phyloP scores from a whole-genome alignment of 2,797 vertebrate genomes.

The Oophaga sylvatica region DNA sequence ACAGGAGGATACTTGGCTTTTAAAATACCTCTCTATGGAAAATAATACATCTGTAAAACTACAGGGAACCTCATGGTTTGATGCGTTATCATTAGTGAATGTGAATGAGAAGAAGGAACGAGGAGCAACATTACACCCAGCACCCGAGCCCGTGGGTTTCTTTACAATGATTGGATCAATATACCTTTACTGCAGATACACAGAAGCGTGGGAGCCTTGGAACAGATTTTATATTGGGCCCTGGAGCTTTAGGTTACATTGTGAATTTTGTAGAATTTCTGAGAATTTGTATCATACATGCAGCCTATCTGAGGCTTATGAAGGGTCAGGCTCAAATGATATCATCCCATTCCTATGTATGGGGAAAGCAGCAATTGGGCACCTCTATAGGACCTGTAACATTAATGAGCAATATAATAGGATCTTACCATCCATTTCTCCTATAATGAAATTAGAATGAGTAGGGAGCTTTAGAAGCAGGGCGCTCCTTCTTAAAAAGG shows the following conservation, averaged over 20 bases:
- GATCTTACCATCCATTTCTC: too few relatives aligned
- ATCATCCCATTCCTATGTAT: too few relatives aligned
- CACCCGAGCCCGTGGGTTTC: neutral
- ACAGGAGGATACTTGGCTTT: neutral
- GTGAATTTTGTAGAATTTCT: too few relatives aligned
- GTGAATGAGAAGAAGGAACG: neutral
- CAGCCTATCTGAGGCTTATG: too few relatives aligned
- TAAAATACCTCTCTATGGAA: neutral
- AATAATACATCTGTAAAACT: neutral
- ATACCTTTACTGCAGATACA: neutral
- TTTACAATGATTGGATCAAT: neutral
- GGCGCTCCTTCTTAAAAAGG: too few relatives aligned
- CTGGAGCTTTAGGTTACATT: neutral
- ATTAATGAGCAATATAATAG: too few relatives aligned
- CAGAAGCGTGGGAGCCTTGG: neutral
- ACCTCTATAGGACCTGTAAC: too few relatives aligned
- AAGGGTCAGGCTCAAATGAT: too few relatives aligned
- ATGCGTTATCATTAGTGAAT: conserved; percentile 6
- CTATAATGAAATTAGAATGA: too few relatives aligned
- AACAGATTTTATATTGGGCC: neutral
- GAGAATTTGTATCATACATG: too few relatives aligned
- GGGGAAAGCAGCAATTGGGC: too few relatives aligned
- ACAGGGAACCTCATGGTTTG: conserved; percentile 1
- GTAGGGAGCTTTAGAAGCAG: too few relatives aligned
- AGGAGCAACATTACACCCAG: neutral